phyloP scores from a whole-genome alignment of 2,888 invertebrate genomes.

The Tipula unca region DNA sequence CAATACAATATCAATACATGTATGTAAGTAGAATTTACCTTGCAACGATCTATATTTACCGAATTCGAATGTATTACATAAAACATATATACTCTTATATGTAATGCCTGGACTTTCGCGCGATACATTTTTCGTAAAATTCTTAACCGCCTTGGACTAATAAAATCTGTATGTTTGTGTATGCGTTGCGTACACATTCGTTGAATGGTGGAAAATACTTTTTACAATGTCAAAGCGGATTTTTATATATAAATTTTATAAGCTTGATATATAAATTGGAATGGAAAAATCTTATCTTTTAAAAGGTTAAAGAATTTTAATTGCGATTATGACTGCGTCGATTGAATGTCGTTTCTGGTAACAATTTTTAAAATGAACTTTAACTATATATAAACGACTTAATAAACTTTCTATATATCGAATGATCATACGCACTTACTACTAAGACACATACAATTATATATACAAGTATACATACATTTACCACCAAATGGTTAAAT shows the following conservation, averaged over 20 bases:
- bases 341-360: background rate
- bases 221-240: background rate
- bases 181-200: background rate
- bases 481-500: background rate
- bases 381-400: background rate
- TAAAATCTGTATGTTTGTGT: background rate
- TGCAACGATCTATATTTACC: background rate
- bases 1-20: background rate
- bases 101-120: background rate
- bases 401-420: too few species aligned
- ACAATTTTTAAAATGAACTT: background rate
- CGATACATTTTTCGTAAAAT: background rate
- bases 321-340: background rate
- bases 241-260: background rate
- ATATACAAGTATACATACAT: background rate
- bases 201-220: background rate
- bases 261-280: background rate
- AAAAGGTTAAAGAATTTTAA: background rate
- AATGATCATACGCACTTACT: too few species aligned
- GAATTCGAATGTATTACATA: background rate
- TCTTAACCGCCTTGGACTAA: background rate
- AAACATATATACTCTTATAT: background rate
- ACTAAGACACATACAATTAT: too few species aligned
- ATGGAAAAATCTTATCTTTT: background rate
- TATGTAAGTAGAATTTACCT: background rate